phyloP scores from a whole-genome alignment of 2,888 invertebrate genomes.

The Meloe dianella region DNA sequence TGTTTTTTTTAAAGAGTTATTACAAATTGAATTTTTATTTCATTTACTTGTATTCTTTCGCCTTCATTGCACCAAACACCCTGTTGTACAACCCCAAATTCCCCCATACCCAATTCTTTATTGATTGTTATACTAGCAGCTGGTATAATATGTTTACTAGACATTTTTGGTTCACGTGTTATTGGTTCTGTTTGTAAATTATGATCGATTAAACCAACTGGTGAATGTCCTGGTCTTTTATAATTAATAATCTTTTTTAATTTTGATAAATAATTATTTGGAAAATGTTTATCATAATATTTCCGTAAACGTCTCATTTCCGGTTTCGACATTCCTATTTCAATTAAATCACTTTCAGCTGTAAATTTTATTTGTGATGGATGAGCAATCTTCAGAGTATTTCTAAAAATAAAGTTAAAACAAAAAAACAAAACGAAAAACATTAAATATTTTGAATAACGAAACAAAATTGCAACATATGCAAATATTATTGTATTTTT shows the following conservation, averaged over 20 bases:
- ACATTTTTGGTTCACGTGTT: conserved; percentile 64
- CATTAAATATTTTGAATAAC: not conserved
- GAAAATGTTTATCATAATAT: conserved; percentile 91
- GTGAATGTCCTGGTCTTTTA: conserved; percentile 62
- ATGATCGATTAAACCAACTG: conserved; percentile 39
- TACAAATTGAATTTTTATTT: not conserved
- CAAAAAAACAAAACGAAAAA: conserved; percentile 17
- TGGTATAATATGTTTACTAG: conserved; percentile 83
- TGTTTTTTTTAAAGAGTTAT: not conserved
- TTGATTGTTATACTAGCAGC: conserved; percentile 91
- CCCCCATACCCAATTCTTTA: conserved; percentile 94
- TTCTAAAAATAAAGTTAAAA: conserved; percentile 63
- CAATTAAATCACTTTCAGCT: conserved; percentile 86
- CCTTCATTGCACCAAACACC: conserved; percentile 96
- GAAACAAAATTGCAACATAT: too few species aligned
- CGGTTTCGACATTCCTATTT: conserved; percentile 92
- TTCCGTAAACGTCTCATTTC: conserved; percentile 94
- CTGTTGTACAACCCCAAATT: conserved; percentile 98
- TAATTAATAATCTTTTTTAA: conserved; percentile 82
- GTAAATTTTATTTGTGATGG: conserved; percentile 93
- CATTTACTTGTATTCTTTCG: conserved; percentile 71
- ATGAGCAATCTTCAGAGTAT: conserved; percentile 87
- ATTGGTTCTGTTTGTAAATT: conserved; percentile 39
- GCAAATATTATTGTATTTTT: too few species aligned
- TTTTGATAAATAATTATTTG: conserved; percentile 90